Percentiles rank a stretch among this genome's conserved stretches.
Conservation (phyloP, 2,888 invertebrate species). For the Deroplatys truncata region DNA sequence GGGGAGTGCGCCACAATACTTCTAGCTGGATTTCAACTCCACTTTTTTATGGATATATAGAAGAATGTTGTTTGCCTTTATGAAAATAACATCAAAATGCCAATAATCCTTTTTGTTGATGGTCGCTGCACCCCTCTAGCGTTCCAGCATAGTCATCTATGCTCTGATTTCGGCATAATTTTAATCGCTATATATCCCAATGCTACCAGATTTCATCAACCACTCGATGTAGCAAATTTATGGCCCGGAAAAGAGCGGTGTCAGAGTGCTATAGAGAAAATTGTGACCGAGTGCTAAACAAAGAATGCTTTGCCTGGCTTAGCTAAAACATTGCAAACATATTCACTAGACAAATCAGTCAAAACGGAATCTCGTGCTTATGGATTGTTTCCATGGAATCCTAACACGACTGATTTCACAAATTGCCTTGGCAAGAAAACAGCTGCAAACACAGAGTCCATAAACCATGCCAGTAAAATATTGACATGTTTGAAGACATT, state of each 20-base stretch:
- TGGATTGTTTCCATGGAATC: not conserved
- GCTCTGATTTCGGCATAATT: conserved; percentile 33
- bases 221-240: conserved; percentile 34
- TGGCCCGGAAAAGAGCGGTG: conserved; percentile 29
- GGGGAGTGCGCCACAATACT: conserved; percentile 35
- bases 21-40: conserved; percentile 35
- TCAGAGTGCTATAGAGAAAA: not conserved
- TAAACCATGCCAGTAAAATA: too few species aligned
- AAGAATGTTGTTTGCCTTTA: conserved; percentile 34
- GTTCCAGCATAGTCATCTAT: conserved; percentile 33
- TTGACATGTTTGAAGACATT: not conserved
- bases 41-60: conserved; percentile 35
- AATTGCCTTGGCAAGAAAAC: not conserved
- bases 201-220: conserved; percentile 35
- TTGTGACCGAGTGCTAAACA: not conserved
- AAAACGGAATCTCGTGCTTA: not conserved
- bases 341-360: not conserved
- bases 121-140: conserved; percentile 35
- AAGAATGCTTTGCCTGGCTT: not conserved
- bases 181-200: conserved; percentile 33
- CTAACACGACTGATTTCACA: not conserved
- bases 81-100: conserved; percentile 30
- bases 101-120: conserved; percentile 36
- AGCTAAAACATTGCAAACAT: not conserved
- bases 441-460: too few species aligned